phyloP scores from a whole-genome alignment of 2,888 invertebrate genomes.

The Formica aserva region DNA sequence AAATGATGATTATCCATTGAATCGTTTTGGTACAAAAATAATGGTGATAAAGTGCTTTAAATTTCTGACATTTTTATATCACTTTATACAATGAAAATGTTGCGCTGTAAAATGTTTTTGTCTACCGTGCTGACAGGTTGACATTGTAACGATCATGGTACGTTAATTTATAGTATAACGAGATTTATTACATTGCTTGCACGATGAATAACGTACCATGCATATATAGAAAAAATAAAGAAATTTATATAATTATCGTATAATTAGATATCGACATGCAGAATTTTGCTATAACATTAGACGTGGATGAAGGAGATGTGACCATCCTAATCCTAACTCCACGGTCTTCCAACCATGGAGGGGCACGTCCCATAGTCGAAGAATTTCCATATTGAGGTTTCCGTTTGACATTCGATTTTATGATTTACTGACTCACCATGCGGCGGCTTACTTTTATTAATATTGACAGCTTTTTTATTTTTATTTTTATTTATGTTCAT shows the following conservation, averaged over 20 bases:
- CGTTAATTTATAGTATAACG: slow-evolving; percentile 24
- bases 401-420: no score
- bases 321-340: no score
- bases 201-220: slow-evolving; percentile 8
- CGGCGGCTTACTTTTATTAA: no score
- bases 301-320: no score
- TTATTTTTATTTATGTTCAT: no score
- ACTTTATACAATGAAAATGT: not conserved
- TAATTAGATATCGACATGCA: no score
- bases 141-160: slow-evolving; percentile 10
- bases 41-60: not conserved
- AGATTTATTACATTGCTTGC: slow-evolving; percentile 11
- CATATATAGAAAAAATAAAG: not conserved
- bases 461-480: no score
- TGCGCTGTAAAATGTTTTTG: not conserved
- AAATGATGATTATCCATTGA: slow-evolving; percentile 25
- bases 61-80: slow-evolving; percentile 20
- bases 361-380: no score
- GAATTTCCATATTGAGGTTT: no score
- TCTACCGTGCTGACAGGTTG: not conserved
- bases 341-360: no score
- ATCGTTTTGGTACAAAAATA: slow-evolving; percentile 24
- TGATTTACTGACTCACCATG: no score
- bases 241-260: not conserved
- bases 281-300: no score